Evolutionary conservation across 2,888 invertebrate genomes (phyloP).

Genomic region (Agrochola macilenta): DNA sequence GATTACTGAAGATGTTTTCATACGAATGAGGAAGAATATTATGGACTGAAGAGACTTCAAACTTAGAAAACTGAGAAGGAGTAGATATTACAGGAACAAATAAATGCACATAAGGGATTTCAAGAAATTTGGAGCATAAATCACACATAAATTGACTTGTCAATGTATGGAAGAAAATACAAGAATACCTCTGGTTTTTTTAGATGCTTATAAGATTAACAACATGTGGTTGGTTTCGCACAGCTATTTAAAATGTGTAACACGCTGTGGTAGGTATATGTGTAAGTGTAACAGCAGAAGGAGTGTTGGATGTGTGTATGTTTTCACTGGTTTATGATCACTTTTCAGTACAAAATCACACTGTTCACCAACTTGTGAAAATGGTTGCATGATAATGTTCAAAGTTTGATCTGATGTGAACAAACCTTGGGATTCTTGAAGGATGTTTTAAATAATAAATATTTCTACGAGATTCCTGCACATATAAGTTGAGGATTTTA

Average conservation of each 20-base stretch:
- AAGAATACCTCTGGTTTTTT: constrained; percentile 77
- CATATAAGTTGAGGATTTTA: constrained; percentile 74
- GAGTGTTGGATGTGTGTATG: constrained; percentile 73
- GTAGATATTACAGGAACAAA: constrained; percentile 46
- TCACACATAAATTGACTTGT: constrained; percentile 42
- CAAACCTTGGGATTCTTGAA: constrained; percentile 67
- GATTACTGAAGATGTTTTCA: constrained; percentile 56
- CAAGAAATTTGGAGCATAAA: constrained; percentile 56
- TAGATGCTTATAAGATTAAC: constrained; percentile 64
- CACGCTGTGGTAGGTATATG: constrained; percentile 78
- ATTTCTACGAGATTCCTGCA: constrained; percentile 73
- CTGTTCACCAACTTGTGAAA: constrained; percentile 82
- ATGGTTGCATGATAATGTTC: constrained; percentile 75
- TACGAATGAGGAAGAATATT: constrained; percentile 37
- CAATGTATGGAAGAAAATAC: constrained; percentile 43
- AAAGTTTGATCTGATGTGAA: constrained; percentile 61
- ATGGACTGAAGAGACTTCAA: constrained; percentile 46
- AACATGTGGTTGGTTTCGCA: constrained; percentile 70
- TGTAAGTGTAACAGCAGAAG: constrained; percentile 67
- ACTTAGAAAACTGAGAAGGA: constrained; percentile 34
- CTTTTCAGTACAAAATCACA: constrained; percentile 87
- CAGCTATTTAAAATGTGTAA: constrained; percentile 65
- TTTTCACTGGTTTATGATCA: constrained; percentile 87
- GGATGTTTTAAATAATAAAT: constrained; percentile 59
- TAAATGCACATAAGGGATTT: constrained; percentile 42